Evolutionary conservation across 2,888 invertebrate species (phyloP).

Genomic region (Oasisia sp.): DNA sequence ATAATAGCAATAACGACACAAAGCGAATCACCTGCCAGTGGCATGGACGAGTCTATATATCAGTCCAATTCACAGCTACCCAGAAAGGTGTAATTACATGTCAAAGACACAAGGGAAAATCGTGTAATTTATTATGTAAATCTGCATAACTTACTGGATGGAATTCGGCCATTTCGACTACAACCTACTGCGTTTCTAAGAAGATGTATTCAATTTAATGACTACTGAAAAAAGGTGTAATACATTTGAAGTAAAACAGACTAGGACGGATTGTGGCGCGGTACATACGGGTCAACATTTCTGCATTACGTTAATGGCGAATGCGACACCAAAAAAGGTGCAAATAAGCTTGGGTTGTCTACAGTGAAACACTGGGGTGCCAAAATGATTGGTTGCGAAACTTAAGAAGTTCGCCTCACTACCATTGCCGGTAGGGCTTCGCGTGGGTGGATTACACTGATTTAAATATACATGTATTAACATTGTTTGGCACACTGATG

Average conservation of each 20-base stretch:
- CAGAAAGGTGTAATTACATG: neutral
- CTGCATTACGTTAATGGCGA: neutral
- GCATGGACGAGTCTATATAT: neutral
- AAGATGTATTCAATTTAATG: neutral
- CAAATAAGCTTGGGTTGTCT: neutral
- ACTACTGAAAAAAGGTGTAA: neutral
- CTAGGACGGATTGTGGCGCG: neutral
- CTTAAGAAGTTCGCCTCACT: neutral
- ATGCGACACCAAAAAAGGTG: neutral
- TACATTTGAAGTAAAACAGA: neutral
- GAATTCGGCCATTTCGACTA: neutral
- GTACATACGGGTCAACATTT: neutral
- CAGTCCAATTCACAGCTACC: neutral
- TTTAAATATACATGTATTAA: slow-evolving; percentile 13
- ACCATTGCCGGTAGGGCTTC: neutral
- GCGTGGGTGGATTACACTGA: neutral
- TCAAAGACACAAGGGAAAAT: neutral
- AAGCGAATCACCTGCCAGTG: neutral
- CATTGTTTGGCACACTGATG: neutral
- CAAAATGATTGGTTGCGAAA: neutral
- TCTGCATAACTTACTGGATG: neutral
- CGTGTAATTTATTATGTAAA: neutral
- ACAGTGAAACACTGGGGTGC: neutral
- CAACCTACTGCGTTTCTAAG: neutral
- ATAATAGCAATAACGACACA: neutral